phyloP scores from a whole-genome alignment of 2,797 vertebrate genomes.

The Fratercula arctica region DNA sequence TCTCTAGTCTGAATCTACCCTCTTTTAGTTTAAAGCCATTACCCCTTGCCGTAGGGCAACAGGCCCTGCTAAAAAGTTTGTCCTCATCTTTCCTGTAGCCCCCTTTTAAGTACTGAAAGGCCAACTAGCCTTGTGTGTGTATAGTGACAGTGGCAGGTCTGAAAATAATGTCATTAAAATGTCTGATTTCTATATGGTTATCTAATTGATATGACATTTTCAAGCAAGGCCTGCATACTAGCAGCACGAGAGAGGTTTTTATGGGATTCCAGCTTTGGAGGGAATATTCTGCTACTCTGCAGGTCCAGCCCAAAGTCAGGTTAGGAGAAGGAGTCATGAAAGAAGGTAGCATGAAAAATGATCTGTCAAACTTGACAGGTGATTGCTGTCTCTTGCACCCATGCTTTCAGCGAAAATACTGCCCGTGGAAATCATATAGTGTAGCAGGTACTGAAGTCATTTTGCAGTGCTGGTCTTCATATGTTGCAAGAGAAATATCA shows the following conservation, averaged over 20 bases:
- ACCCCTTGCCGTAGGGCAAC: background rate
- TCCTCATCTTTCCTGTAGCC: background rate
- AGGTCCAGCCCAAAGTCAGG: background rate
- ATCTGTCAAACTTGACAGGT: background rate
- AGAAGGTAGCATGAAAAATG: background rate
- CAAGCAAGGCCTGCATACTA: background rate
- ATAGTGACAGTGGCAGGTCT: background rate
- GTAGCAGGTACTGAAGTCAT: background rate
- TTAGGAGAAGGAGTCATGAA: background rate
- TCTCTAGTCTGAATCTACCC: background rate
- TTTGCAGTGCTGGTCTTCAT: background rate
- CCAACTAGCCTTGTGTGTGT: background rate
- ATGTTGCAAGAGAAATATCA: background rate
- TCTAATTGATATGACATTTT: background rate
- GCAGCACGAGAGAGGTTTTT: background rate
- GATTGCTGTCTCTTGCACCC: background rate
- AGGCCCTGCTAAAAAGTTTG: background rate
- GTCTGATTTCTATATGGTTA: background rate
- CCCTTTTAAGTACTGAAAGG: background rate
- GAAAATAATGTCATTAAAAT: background rate
- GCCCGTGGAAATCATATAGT: background rate
- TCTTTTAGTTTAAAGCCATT: background rate
- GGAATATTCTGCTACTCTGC: background rate
- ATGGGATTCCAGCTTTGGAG: background rate
- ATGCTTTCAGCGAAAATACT: background rate